phyloP scores from a whole-genome alignment of 2,113 vertebrate species.

The Opisthocomus hoazin region DNA sequence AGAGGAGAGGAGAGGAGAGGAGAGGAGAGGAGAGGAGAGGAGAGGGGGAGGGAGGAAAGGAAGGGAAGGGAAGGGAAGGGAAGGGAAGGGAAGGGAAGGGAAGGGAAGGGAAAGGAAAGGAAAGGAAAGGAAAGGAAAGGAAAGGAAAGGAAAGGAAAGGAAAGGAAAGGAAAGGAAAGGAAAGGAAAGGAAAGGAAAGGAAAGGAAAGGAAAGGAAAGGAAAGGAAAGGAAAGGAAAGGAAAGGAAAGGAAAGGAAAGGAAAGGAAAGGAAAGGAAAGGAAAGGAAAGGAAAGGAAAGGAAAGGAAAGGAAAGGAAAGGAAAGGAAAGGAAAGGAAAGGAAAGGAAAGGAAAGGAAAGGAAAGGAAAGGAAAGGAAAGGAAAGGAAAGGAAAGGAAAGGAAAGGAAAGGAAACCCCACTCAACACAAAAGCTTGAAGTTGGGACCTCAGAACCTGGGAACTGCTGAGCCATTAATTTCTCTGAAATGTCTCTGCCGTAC shows the following conservation, averaged over 20 bases:
- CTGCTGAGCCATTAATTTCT: conserved; percentile 11
- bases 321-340: background rate
- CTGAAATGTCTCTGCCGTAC: background rate
- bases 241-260: background rate
- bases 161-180: background rate
- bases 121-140: background rate
- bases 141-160: background rate
- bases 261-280: background rate
- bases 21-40: background rate
- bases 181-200: background rate
- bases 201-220: background rate
- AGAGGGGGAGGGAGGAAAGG: background rate
- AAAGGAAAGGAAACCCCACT: background rate
- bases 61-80: background rate
- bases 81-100: background rate
- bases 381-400: background rate
- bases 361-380: too few relatives aligned
- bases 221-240: background rate
- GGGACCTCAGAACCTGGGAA: background rate
- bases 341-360: too few relatives aligned
- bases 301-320: background rate
- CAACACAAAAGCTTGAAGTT: background rate
- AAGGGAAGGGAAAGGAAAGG: background rate
- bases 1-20: background rate
- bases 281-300: background rate